Evolutionary conservation across 2,888 invertebrate species (phyloP).

Genomic region (Caenorhabditis japonica): DNA sequence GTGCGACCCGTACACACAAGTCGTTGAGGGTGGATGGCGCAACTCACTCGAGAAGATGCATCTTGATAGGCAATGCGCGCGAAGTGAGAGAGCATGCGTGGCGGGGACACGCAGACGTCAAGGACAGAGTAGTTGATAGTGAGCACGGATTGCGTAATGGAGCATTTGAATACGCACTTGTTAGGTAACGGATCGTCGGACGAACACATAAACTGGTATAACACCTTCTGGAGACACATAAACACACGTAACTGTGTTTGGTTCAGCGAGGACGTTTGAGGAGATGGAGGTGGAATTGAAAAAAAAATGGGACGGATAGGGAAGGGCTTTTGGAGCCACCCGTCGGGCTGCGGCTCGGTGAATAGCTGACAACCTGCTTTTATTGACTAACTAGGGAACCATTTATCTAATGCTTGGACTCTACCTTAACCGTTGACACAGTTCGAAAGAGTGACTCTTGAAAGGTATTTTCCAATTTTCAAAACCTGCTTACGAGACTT

Average conservation of each 20-base stretch:
- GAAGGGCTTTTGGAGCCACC: too few species aligned
- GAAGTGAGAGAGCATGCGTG: background rate
- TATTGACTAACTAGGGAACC: too few species aligned
- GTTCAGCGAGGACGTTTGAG: constrained; percentile 18
- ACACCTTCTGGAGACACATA: constrained; percentile 39
- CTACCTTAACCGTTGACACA: too few species aligned
- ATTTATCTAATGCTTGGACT: too few species aligned
- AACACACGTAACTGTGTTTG: constrained; percentile 3
- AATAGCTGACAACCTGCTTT: too few species aligned
- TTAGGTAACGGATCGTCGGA: constrained; percentile 24
- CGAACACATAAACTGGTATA: constrained; percentile 34
- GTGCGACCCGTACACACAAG: constrained; percentile 50
- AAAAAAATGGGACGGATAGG: too few species aligned
- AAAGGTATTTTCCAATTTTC: too few species aligned
- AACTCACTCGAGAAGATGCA: constrained; percentile 40
- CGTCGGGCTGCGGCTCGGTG: too few species aligned
- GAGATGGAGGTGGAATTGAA: background rate
- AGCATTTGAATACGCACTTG: constrained; percentile 41
- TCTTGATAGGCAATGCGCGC: constrained; percentile 20
- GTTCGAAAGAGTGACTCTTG: too few species aligned
- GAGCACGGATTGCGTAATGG: constrained; percentile 32
- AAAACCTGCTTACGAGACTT: too few species aligned
- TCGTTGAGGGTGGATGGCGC: constrained; percentile 43
- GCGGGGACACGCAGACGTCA: constrained; percentile 23
- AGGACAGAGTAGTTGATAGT: constrained; percentile 39